Evolutionary conservation across 2,888 invertebrate genomes (phyloP).

Genomic region (Phyllotreta cruciferae): DNA sequence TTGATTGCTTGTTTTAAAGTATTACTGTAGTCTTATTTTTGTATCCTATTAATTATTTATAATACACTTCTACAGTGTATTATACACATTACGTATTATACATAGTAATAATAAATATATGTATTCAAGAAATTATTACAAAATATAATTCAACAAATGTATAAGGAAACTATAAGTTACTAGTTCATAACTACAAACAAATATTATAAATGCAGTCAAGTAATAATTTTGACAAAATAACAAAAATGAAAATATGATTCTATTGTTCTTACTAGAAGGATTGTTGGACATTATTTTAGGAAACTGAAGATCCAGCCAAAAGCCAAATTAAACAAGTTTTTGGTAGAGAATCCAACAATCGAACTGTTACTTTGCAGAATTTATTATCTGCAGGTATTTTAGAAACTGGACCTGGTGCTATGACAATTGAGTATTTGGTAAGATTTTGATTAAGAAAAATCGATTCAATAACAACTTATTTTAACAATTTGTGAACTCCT

Average conservation of each 20-base stretch:
- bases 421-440: conserved; percentile 92
- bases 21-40: neutral
- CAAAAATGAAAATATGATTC: neutral
- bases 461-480: too few species aligned
- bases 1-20: conserved; percentile 1
- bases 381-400: conserved; percentile 84
- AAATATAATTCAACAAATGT: too few species aligned
- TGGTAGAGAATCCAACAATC: conserved; percentile 47
- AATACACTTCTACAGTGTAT: too few species aligned
- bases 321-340: conserved; percentile 48
- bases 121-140: too few species aligned
- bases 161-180: too few species aligned
- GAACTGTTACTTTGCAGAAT: conserved; percentile 84
- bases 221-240: conserved; percentile 1
- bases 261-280: conserved; percentile 8
- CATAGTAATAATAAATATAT: too few species aligned
- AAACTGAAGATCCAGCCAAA: conserved; percentile 52
- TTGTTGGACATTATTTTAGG: conserved; percentile 45
- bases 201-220: too few species aligned
- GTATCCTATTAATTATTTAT: too few species aligned
- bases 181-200: too few species aligned
- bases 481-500: neutral
- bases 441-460: conserved; percentile 38
- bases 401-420: conserved; percentile 80
- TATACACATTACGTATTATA: too few species aligned